Percentiles rank a stretch among this genome's conserved stretches.
Conservation (phyloP, 2,797 vertebrate species). For the Spheniscus humboldti region DNA sequence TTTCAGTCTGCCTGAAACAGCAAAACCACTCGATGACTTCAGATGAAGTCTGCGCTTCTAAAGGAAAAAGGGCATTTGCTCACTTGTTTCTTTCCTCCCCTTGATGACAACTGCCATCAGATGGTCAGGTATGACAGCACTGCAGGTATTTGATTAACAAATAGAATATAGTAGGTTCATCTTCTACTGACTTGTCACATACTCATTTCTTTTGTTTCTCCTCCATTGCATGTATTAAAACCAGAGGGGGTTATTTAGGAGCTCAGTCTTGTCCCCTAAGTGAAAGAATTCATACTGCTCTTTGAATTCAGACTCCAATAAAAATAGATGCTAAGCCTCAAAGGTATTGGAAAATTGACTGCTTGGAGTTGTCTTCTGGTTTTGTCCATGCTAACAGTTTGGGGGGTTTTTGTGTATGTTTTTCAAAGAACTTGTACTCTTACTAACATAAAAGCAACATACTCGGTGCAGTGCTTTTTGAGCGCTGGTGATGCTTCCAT, state of each 20-base stretch:
- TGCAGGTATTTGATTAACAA: background rate
- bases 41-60: background rate
- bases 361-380: background rate
- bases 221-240: background rate
- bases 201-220: background rate
- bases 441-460: background rate
- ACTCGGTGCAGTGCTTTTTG: background rate
- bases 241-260: background rate
- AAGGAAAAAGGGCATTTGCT: background rate
- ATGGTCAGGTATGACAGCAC: background rate
- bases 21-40: background rate
- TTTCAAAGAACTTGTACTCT: background rate
- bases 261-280: background rate
- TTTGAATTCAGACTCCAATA: background rate
- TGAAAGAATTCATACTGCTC: background rate
- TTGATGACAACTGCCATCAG: background rate
- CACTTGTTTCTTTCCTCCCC: background rate
- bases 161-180: background rate
- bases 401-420: rapidly evolving
- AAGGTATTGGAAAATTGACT: background rate
- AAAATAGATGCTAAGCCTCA: background rate
- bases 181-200: background rate
- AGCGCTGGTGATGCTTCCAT: rapidly evolving
- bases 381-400: background rate
- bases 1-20: background rate